Evolutionary conservation across 2,113 vertebrate genomes (phyloP).

Genomic region (Semnornis frantzii): DNA sequence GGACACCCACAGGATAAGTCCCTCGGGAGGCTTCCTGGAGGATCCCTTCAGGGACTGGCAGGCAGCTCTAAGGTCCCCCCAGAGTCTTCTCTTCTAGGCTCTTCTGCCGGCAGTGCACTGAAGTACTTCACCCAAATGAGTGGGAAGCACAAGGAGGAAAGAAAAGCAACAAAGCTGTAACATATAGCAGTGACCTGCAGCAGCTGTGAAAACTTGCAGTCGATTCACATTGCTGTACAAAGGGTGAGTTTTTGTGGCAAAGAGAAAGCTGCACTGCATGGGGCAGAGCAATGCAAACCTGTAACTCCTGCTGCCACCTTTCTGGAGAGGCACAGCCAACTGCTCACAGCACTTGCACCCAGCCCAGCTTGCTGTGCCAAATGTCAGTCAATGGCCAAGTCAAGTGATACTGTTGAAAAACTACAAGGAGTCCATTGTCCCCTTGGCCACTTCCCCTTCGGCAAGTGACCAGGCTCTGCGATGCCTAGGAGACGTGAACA

Average conservation of each 20-base stretch:
- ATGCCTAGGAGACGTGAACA: background rate
- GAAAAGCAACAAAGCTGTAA: background rate
- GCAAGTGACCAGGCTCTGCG: slow-evolving; percentile 8
- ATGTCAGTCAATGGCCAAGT: background rate
- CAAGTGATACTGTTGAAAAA: background rate
- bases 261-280: background rate
- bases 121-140: background rate
- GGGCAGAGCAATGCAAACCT: background rate
- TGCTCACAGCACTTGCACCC: background rate
- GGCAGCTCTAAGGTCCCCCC: no score
- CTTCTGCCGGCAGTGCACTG: background rate
- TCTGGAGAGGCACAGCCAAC: background rate
- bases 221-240: background rate
- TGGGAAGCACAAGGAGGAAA: background rate
- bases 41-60: no score
- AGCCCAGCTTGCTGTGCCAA: background rate
- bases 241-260: background rate
- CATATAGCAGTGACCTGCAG: background rate
- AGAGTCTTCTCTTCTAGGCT: background rate
- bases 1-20: no score
- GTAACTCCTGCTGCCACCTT: background rate
- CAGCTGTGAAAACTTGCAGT: background rate
- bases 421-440: slow-evolving; percentile 42
- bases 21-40: no score
- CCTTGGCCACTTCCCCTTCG: background rate